Conservation (phyloP, 1,140 invertebrate species). For the Drosophila equinoxialis region DNA sequence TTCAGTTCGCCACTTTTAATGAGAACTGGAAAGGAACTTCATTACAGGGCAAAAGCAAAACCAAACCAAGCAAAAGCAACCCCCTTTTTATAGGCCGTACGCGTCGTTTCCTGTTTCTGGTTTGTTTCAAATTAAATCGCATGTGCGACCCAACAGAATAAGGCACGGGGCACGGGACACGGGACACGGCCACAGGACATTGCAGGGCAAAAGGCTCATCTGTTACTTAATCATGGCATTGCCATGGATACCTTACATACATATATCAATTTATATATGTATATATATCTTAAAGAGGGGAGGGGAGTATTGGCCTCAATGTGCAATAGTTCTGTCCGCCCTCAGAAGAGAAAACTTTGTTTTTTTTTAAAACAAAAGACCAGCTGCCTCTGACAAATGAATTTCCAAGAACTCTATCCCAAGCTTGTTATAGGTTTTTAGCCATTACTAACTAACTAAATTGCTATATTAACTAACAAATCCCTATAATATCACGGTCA, state of each 20-base stretch:
- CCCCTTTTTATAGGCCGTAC: constrained; percentile 28
- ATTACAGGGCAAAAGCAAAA: constrained; percentile 67
- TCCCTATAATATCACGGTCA: no score
- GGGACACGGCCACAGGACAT: constrained; percentile 43
- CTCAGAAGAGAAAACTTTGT: not conserved
- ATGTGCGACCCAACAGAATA: constrained; percentile 60
- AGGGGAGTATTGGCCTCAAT: not conserved
- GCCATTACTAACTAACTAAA: no score
- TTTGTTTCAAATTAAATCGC: constrained; percentile 80
- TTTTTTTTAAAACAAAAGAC: not conserved
- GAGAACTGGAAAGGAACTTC: constrained; percentile 71
- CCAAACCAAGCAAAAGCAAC: constrained; percentile 51
- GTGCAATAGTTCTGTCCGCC: not conserved
- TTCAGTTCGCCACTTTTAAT: constrained; percentile 59
- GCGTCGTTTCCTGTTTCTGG: constrained; percentile 71
- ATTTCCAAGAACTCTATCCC: not conserved
- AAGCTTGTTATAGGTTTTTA: no score
- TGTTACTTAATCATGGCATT: constrained; percentile 79
- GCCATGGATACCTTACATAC: constrained; percentile 66
- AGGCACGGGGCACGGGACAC: constrained; percentile 21
- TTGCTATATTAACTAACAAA: no score
- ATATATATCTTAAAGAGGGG: not conserved
- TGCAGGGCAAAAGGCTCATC: constrained; percentile 68
- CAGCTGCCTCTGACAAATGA: constrained; percentile 7
- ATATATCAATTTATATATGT: not conserved